Conservation (phyloP, 2,113 vertebrate genomes). For the Neotragus moschatus region DNA sequence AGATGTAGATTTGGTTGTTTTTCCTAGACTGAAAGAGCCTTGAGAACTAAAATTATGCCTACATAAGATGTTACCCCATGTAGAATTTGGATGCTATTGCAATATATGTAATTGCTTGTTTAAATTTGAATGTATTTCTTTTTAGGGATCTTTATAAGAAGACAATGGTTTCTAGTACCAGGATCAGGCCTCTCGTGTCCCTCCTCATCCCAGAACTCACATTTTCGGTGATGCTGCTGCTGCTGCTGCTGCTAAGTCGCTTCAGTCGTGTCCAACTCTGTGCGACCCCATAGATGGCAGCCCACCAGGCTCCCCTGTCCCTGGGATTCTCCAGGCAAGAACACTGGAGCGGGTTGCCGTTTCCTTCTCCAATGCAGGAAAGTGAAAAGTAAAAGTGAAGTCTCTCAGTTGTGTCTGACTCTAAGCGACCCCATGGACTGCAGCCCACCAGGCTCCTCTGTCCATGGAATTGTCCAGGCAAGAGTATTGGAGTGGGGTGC, state of each 20-base stretch:
- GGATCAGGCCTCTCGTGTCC: background rate
- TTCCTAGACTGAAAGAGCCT: background rate
- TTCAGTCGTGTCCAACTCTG: background rate
- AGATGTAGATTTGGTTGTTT: background rate
- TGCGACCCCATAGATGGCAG: fast-evolving
- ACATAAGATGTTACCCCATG: background rate
- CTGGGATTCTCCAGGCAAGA: background rate
- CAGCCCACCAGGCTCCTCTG: background rate
- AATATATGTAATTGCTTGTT: background rate
- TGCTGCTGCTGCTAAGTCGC: background rate
- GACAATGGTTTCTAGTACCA: background rate
- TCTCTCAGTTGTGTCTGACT: fast-evolving
- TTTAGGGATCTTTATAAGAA: background rate
- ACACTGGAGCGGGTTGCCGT: background rate
- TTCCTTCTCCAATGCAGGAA: background rate
- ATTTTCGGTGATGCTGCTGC: background rate
- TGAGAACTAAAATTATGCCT: background rate
- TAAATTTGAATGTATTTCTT: background rate
- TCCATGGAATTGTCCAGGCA: background rate
- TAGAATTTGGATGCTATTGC: background rate
- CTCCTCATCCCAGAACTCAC: background rate
- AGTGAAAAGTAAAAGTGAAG: background rate
- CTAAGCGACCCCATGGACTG: background rate
- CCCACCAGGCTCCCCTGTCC: fast-evolving
- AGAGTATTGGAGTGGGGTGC: background rate